These are phyloP conservation scores for Lampris megalopsis DNA, from an alignment of 2,113 vertebrate genomes.

Conservation along the genomic window DNA sequence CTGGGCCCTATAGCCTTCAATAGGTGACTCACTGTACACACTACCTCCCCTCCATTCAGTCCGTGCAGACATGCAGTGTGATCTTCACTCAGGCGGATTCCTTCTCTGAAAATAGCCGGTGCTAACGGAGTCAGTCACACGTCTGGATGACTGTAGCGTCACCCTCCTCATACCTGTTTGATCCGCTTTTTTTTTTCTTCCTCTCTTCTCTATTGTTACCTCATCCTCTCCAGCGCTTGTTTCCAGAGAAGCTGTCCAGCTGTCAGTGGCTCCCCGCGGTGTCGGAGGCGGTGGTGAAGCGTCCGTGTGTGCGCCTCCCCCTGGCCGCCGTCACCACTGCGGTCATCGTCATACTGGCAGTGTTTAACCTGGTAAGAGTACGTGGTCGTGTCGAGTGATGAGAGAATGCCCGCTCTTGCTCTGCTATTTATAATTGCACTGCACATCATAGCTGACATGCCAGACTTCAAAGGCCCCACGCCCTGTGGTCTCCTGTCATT, in stretches of 20 bases:
- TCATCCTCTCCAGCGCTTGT: constrained; percentile 79
- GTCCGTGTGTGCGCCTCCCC: constrained; percentile 87
- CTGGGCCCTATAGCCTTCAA: constrained; percentile 22
- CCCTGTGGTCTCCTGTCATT: constrained; percentile 30
- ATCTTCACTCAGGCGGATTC: constrained; percentile 30
- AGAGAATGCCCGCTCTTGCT: constrained; percentile 5
- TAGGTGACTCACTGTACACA: constrained; percentile 13
- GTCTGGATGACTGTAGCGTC: constrained; percentile 25
- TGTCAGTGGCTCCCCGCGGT: constrained; percentile 80
- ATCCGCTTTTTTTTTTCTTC: constrained; percentile 10
- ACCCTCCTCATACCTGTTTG: constrained; percentile 27
- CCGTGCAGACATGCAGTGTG: constrained; percentile 10
- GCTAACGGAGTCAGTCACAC: constrained; percentile 13
- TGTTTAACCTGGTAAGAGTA: constrained; percentile 88
- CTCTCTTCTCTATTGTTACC: not conserved
- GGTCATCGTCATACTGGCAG: constrained; percentile 85
- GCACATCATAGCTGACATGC: constrained; percentile 31
- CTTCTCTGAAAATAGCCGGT: constrained; percentile 43
- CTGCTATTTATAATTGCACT: constrained; percentile 41
- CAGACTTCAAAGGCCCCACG: constrained; percentile 31
- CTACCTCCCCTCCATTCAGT: constrained; percentile 21
- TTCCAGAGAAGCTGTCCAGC: constrained; percentile 80
- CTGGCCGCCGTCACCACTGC: constrained; percentile 85
- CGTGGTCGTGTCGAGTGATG: not conserved
- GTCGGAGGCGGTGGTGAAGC: constrained; percentile 88